phyloP scores from a whole-genome alignment of 2,888 invertebrate species.

The Antheraea yamamai region DNA sequence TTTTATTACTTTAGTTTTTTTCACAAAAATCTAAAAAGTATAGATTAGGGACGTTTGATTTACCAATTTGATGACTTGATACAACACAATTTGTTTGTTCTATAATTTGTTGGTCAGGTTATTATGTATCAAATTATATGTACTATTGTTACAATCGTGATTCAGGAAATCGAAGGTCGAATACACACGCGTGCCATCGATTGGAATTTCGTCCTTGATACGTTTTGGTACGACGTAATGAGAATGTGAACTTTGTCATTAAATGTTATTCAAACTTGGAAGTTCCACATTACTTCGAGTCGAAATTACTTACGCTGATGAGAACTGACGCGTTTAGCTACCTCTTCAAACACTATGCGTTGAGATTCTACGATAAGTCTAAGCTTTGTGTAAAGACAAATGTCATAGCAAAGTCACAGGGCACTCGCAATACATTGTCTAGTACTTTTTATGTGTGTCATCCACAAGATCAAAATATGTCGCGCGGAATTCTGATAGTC shows the following conservation, averaged over 20 bases:
- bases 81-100: slow-evolving; percentile 1
- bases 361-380: not conserved
- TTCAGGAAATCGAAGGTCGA: slow-evolving; percentile 10
- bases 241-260: slow-evolving; percentile 2
- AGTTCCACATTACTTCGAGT: not conserved
- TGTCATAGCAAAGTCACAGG: not conserved
- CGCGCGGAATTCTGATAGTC: not conserved
- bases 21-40: too few relatives aligned
- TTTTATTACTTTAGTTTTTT: too few relatives aligned
- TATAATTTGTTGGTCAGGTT: not conserved
- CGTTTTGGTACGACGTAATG: not conserved
- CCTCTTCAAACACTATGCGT: not conserved
- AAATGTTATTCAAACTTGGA: not conserved
- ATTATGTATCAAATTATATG: not conserved
- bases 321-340: not conserved
- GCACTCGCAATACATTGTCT: too few relatives aligned
- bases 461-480: not conserved
- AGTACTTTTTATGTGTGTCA: too few relatives aligned
- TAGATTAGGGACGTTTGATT: not conserved
- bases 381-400: not conserved
- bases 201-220: slow-evolving; percentile 11
- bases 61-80: too few relatives aligned
- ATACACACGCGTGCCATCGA: slow-evolving; percentile 7
- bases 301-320: not conserved
- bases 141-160: not conserved